A percentile compares a stretch with the other conserved stretches of the same genome.
Evolutionary conservation across 2,888 invertebrate species (phyloP).

Genomic region (Schizaphis graminum): DNA sequence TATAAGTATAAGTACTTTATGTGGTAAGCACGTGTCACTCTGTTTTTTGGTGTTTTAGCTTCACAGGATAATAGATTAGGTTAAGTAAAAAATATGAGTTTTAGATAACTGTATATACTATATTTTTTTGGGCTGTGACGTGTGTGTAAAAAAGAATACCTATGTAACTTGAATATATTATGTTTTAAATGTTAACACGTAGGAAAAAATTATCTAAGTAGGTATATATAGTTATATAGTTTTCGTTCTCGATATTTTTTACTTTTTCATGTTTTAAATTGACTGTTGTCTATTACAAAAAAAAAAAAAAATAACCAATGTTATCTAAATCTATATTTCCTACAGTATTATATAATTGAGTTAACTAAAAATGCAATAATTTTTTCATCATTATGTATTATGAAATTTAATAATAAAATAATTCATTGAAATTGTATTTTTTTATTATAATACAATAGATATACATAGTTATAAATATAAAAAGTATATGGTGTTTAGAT

Average conservation of each 20-base stretch:
- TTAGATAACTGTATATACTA: neutral
- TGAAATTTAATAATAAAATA: neutral
- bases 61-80: too few relatives aligned
- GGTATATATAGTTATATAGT: neutral
- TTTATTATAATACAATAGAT: too few relatives aligned
- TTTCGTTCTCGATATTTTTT: neutral
- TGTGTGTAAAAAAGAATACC: neutral
- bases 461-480: too few relatives aligned
- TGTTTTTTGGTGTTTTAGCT: neutral
- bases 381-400: neutral
- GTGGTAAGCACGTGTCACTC: neutral
- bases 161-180: neutral
- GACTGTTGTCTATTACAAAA: neutral
- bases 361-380: neutral
- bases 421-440: neutral
- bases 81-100: neutral
- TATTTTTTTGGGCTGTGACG: neutral
- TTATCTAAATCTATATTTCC: neutral
- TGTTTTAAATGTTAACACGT: neutral
- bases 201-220: neutral
- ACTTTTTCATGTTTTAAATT: neutral
- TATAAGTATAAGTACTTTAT: too few relatives aligned
- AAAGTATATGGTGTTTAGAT: too few relatives aligned
- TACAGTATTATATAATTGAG: too few relatives aligned
- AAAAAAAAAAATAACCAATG: neutral